Conservation (phyloP, 2,113 vertebrate species). For the Tamias sibiricus region DNA sequence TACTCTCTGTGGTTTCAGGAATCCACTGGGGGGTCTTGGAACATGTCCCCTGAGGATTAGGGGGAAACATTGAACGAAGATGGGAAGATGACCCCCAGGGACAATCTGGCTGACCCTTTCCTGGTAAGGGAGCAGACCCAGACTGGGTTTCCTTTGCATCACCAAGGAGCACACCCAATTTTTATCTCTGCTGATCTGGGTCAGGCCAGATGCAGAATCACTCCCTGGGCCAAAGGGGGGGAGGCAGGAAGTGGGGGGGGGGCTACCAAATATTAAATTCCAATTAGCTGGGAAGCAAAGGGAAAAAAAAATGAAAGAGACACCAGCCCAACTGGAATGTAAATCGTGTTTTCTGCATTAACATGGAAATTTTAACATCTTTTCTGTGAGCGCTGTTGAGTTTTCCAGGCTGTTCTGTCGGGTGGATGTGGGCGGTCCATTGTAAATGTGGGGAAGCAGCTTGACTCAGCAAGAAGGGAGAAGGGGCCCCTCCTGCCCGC, state of each 20-base stretch:
- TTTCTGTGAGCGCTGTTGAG: conserved; percentile 4
- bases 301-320: conserved; percentile 61
- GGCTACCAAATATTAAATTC: conserved; percentile 70
- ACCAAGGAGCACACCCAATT: not conserved
- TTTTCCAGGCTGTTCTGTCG: not conserved
- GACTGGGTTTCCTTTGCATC: not conserved
- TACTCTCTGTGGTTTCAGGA: no score
- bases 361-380: conserved; percentile 52
- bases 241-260: not conserved
- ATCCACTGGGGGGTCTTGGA: not conserved
- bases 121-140: not conserved
- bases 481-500: not conserved
- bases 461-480: not conserved
- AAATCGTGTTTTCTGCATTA: conserved; percentile 58
- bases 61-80: not conserved
- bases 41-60: not conserved
- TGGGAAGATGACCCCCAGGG: not conserved
- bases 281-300: conserved; percentile 74
- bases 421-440: not conserved
- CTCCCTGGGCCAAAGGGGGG: not conserved
- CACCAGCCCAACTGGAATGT: conserved; percentile 48
- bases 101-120: no score
- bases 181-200: not conserved
- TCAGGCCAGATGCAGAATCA: conserved; percentile 67
- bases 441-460: not conserved